Conservation (phyloP, 2,113 vertebrate genomes). For the Cervus canadensis region DNA sequence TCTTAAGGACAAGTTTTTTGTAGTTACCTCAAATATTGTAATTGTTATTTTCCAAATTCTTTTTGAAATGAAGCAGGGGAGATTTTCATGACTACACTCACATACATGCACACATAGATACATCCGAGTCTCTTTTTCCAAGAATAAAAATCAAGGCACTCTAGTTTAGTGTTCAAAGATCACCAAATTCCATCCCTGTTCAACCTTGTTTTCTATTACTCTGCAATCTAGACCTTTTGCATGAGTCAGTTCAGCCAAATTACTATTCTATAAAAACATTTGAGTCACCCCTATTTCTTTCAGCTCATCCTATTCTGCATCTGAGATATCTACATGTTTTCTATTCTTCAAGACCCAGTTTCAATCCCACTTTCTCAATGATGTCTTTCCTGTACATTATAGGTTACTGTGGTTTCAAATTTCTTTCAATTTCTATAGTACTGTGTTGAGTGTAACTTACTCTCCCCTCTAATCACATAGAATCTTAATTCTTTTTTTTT, state of each 20-base stretch:
- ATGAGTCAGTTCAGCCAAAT: neutral
- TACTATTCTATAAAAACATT: neutral
- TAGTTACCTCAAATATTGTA: neutral
- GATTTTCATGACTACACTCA: neutral
- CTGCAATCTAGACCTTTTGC: neutral
- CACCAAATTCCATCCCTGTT: neutral
- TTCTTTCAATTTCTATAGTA: neutral
- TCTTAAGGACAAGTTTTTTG: neutral
- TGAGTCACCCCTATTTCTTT: neutral
- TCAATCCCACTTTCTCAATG: neutral
- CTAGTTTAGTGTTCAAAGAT: neutral
- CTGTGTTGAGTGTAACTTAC: neutral
- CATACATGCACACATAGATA: neutral
- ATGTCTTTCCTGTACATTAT: neutral
- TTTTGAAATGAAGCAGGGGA: neutral
- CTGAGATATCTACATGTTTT: neutral
- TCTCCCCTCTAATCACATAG: neutral
- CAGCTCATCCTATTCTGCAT: neutral
- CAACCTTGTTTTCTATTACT: neutral
- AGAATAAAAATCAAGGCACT: neutral
- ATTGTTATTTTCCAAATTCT: neutral
- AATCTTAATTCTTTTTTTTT: neutral
- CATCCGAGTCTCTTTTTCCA: neutral
- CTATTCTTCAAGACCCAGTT: neutral
- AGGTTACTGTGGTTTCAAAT: neutral